Evolutionary conservation across 2,113 vertebrate genomes (phyloP).

Genomic region (Solea solea): DNA sequence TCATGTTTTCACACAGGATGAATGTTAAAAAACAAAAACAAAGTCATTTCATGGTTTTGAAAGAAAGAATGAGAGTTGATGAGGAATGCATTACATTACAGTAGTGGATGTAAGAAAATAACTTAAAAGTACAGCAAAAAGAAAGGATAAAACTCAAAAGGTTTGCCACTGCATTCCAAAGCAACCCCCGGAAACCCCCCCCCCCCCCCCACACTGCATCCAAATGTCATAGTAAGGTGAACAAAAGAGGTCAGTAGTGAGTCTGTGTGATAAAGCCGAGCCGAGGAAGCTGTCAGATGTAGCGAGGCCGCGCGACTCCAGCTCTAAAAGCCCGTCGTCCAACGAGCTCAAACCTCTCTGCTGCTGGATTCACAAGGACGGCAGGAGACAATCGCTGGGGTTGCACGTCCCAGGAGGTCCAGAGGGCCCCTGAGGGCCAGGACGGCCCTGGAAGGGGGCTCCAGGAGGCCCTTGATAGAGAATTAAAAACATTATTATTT

Average conservation of each 20-base stretch:
- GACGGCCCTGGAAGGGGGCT: constrained; percentile 79
- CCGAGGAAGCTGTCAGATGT: constrained; percentile 26
- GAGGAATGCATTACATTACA: constrained; percentile 80
- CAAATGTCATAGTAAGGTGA: constrained; percentile 40
- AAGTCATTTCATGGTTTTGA: constrained; percentile 68
- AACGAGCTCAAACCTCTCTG: constrained; percentile 63
- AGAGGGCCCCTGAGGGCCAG: constrained; percentile 84
- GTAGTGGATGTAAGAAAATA: constrained; percentile 56
- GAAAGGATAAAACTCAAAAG: constrained; percentile 9
- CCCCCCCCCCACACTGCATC: too few relatives aligned
- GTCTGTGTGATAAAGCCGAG: constrained; percentile 35
- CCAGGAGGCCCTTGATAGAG: constrained; percentile 80
- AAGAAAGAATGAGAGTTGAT: constrained; percentile 63
- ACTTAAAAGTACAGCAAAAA: constrained; percentile 53
- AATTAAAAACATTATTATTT: constrained; percentile 46
- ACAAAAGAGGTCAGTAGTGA: constrained; percentile 53
- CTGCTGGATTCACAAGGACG: constrained; percentile 66
- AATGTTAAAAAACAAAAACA: constrained; percentile 45
- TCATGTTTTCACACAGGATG: constrained; percentile 49
- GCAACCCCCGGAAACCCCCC: constrained; percentile 43
- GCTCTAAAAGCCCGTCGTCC: constrained; percentile 4
- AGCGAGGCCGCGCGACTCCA: constrained; percentile 9
- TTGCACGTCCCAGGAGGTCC: constrained; percentile 88
- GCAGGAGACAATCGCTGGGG: constrained; percentile 86
- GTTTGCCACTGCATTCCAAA: constrained; percentile 48